Percentiles rank a stretch among this genome's conserved stretches.
phyloP scores from a whole-genome alignment of 2,113 vertebrate genomes.

The Cygnus atratus region DNA sequence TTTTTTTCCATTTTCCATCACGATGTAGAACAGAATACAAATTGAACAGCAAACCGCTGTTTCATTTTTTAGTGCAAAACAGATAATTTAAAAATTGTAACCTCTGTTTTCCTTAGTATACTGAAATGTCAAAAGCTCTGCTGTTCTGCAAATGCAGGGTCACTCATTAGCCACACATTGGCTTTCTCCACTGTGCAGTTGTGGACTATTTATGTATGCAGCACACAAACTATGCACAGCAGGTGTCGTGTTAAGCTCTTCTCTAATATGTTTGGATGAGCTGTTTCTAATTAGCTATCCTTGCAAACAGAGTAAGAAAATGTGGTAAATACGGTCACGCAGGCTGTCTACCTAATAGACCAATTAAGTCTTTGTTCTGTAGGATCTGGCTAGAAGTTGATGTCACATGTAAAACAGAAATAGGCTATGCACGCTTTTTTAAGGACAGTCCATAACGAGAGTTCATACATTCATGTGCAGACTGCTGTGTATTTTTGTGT shows the following conservation, averaged over 20 bases:
- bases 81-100: neutral
- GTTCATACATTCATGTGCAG: neutral
- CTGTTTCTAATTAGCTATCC: conserved; percentile 43
- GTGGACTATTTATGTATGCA: neutral
- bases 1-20: neutral
- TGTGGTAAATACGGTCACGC: neutral
- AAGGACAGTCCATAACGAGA: neutral
- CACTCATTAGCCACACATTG: neutral
- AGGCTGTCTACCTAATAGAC: neutral
- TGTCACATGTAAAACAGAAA: neutral
- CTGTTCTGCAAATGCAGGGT: neutral
- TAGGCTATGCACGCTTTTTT: neutral
- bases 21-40: neutral
- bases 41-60: neutral
- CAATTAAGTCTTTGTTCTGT: neutral
- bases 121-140: neutral
- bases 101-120: neutral
- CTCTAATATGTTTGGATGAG: conserved; percentile 14
- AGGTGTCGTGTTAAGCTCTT: neutral
- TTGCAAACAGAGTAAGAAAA: conserved; percentile 16
- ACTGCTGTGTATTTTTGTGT: neutral
- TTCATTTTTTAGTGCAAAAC: neutral
- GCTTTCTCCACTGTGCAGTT: neutral
- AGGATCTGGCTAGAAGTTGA: neutral
- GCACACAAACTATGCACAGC: conserved; percentile 1